Percentiles rank a stretch among this genome's conserved stretches.
Evolutionary conservation across 2,888 invertebrate species (phyloP).

Genomic region (Deilephila porcellus): DNA sequence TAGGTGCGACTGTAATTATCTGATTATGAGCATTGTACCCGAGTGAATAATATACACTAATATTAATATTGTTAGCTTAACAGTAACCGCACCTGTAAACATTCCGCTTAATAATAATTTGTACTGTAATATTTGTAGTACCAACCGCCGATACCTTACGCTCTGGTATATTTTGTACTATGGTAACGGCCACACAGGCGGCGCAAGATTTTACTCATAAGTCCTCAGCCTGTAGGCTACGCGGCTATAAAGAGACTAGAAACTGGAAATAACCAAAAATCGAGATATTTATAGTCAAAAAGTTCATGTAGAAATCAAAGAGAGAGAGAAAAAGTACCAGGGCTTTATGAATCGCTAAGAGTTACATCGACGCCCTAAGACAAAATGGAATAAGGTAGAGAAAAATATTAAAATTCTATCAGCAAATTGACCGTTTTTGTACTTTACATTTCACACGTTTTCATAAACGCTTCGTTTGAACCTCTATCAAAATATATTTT

Average conservation of each 20-base stretch:
- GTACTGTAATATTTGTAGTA: slow-evolving; percentile 75
- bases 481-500: slow-evolving; percentile 4
- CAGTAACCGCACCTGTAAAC: slow-evolving; percentile 54
- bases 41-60: slow-evolving; percentile 59
- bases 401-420: not conserved
- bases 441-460: not conserved
- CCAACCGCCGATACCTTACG: slow-evolving; percentile 71
- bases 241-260: not conserved
- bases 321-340: not conserved
- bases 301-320: not conserved
- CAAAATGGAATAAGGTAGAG: not conserved
- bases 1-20: slow-evolving; percentile 74
- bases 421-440: not conserved
- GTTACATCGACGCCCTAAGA: not conserved
- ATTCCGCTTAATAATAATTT: slow-evolving; percentile 79
- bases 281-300: not conserved
- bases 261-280: not conserved
- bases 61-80: slow-evolving; percentile 55
- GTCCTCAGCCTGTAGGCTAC: not conserved
- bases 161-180: slow-evolving; percentile 77
- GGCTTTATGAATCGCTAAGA: not conserved
- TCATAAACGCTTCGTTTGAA: not conserved
- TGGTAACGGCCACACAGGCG: slow-evolving; percentile 37
- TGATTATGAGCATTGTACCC: slow-evolving; percentile 73
- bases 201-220: not conserved